Percentiles rank a stretch among this genome's conserved stretches.
These are phyloP conservation scores for Phasianus colchicus DNA, from an alignment of 2,113 vertebrate species.

Conservation along the genomic window DNA sequence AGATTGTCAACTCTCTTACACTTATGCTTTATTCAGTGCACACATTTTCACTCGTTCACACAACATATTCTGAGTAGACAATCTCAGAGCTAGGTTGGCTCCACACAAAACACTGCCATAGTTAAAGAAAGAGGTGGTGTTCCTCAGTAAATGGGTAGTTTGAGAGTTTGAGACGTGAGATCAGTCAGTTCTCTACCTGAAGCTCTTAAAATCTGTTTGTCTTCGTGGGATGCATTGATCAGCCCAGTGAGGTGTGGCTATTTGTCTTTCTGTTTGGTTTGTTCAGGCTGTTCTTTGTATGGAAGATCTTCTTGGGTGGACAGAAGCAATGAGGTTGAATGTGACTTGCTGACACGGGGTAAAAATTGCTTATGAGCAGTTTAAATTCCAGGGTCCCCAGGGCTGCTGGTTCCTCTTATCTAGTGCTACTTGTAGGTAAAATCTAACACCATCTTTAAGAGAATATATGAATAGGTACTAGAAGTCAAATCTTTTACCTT, in stretches of 20 bases:
- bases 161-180: background rate
- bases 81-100: background rate
- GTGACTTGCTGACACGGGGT: background rate
- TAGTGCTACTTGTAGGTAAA: background rate
- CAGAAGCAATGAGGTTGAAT: background rate
- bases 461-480: background rate
- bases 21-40: background rate
- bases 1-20: background rate
- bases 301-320: background rate
- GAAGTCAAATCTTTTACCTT: background rate
- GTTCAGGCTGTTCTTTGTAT: background rate
- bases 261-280: background rate
- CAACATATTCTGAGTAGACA: background rate
- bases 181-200: background rate
- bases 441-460: background rate
- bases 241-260: background rate
- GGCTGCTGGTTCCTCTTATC: background rate
- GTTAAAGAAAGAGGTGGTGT: background rate
- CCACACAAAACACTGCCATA: background rate
- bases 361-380: background rate
- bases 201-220: background rate
- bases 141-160: background rate
- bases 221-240: no score
- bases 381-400: background rate
- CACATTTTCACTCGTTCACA: background rate